Percentiles rank a stretch among this genome's conserved stretches.
These are phyloP conservation scores for Grammomys dolichurus DNA, from an alignment of 2,113 vertebrate species.

Conservation along the genomic window DNA sequence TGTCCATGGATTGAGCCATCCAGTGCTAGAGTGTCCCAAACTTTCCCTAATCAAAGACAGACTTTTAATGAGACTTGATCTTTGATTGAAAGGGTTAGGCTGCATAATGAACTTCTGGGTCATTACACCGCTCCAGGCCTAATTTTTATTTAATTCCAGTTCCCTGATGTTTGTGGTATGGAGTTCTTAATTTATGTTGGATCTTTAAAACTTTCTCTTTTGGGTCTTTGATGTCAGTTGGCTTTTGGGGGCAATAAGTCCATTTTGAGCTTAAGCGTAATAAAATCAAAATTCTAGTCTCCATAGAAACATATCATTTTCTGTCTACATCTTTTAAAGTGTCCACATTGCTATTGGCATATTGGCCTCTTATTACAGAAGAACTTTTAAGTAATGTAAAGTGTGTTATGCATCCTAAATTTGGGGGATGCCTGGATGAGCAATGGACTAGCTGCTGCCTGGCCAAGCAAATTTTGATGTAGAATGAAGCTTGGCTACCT, in stretches of 20 bases:
- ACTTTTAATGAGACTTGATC: constrained; percentile 76
- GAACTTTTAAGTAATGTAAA: neutral
- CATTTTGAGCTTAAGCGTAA: constrained; percentile 43
- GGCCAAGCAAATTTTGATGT: accelerated
- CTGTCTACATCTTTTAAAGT: neutral
- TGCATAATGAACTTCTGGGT: constrained; percentile 57
- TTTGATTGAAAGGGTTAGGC: constrained; percentile 73
- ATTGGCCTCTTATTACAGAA: too few species aligned
- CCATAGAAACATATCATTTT: neutral
- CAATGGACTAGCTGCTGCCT: neutral
- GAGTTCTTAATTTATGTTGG: constrained; percentile 60
- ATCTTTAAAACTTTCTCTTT: constrained; percentile 61
- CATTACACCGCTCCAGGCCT: constrained; percentile 65
- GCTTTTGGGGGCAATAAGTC: neutral
- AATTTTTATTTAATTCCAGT: constrained; percentile 79
- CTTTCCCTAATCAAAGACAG: constrained; percentile 72
- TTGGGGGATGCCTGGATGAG: too few species aligned
- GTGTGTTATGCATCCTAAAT: neutral
- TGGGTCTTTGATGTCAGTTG: constrained; percentile 37
- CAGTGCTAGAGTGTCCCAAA: constrained; percentile 56
- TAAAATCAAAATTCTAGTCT: constrained; percentile 4
- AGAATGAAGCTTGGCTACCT: accelerated
- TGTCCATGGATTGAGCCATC: constrained; percentile 36
- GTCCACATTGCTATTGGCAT: neutral
- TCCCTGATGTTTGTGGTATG: constrained; percentile 62